These are phyloP conservation scores for Heterodera carotae DNA, from an alignment of 1,140 invertebrate genomes.

Conservation along the genomic window DNA sequence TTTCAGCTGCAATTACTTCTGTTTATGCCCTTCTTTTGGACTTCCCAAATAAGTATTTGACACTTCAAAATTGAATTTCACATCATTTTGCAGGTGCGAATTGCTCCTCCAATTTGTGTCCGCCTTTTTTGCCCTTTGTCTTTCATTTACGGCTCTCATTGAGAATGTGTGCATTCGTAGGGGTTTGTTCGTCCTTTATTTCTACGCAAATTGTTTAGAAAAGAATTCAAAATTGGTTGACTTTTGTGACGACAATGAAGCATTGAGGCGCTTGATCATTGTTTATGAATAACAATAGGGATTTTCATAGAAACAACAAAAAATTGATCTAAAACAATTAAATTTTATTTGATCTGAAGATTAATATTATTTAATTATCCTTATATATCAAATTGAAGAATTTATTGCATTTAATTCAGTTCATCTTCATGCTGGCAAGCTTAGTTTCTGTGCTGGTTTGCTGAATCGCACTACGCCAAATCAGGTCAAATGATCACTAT, in stretches of 20 bases:
- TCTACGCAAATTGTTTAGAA: not conserved
- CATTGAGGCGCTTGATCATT: too few species aligned
- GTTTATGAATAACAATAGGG: too few species aligned
- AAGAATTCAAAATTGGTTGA: too few species aligned
- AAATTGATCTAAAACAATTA: too few species aligned
- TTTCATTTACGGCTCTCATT: conserved; percentile 42
- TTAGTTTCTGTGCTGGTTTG: conserved; percentile 49
- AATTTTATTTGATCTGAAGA: too few species aligned
- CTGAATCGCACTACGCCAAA: conserved; percentile 45
- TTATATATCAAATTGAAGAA: too few species aligned
- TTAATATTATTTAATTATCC: not conserved
- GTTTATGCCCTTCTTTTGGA: conserved; percentile 48
- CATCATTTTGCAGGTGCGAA: conserved; percentile 41
- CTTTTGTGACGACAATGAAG: too few species aligned
- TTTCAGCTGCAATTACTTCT: conserved; percentile 51
- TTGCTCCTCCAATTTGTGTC: conserved; percentile 48
- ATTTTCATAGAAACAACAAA: too few species aligned
- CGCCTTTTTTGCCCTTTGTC: conserved; percentile 41
- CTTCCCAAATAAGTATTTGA: conserved; percentile 44
- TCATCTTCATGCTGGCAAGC: conserved; percentile 38
- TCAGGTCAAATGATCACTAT: not conserved
- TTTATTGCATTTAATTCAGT: conserved; percentile 27
- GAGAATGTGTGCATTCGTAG: conserved; percentile 48
- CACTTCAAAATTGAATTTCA: not conserved
- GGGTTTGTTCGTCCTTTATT: conserved; percentile 17